These are phyloP conservation scores for Panthera uncia DNA, from an alignment of 2,113 vertebrate species.

Conservation along the genomic window DNA sequence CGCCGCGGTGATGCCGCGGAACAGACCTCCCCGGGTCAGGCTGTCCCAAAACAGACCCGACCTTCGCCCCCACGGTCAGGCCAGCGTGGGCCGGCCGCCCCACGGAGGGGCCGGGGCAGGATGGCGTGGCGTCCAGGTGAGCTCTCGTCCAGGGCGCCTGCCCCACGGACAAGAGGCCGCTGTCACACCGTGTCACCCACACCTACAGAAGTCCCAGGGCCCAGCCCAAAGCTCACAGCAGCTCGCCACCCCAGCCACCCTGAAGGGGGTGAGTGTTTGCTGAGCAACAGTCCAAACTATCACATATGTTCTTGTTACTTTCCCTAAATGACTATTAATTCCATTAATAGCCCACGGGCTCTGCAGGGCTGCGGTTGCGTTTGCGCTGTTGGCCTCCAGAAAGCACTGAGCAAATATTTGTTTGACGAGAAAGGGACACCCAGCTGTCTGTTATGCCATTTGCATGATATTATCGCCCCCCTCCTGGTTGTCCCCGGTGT, in stretches of 20 bases:
- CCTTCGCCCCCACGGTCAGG: accelerated
- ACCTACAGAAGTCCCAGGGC: neutral
- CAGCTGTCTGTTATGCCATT: conserved; percentile 40
- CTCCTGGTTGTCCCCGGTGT: accelerated
- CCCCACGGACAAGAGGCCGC: neutral
- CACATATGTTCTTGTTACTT: conserved; percentile 56
- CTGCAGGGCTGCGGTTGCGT: neutral
- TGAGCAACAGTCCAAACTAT: neutral
- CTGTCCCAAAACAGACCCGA: accelerated
- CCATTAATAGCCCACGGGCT: conserved; percentile 43
- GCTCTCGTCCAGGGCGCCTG: accelerated
- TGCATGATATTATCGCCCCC: neutral
- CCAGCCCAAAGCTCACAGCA: neutral
- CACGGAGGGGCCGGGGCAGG: neutral
- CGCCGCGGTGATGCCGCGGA: accelerated
- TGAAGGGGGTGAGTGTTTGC: neutral
- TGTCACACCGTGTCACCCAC: neutral
- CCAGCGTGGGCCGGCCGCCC: neutral
- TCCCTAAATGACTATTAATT: conserved; percentile 71
- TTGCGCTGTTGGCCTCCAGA: conserved; percentile 21
- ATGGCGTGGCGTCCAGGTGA: accelerated
- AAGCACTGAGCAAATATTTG: conserved; percentile 72
- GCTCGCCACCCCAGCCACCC: neutral
- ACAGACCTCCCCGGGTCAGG: neutral
- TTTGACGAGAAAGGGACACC: neutral